phyloP scores from a whole-genome alignment of 2,888 invertebrate species.

The Augochlorella aurata region DNA sequence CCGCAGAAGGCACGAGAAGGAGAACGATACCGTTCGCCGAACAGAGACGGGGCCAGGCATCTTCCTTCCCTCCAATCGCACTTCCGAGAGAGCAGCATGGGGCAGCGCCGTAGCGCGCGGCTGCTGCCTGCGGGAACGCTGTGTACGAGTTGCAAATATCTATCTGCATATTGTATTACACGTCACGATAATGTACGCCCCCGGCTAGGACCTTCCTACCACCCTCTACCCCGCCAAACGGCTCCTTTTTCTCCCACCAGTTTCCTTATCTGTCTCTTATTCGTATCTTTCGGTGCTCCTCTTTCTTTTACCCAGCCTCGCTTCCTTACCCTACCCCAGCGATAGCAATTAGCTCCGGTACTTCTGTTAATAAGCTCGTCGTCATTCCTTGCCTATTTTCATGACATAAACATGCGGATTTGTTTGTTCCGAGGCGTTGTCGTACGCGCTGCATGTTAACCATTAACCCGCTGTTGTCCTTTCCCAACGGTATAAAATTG shows the following conservation, averaged over 20 bases:
- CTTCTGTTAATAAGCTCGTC: not conserved
- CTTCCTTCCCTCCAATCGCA: conserved; percentile 78
- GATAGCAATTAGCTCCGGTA: not conserved
- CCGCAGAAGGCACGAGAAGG: conserved; percentile 71
- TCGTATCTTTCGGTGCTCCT: conserved; percentile 3
- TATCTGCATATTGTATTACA: conserved; percentile 79
- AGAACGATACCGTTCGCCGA: conserved; percentile 31
- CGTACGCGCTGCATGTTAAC: not conserved
- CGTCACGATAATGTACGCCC: conserved; percentile 76
- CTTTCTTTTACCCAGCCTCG: not conserved
- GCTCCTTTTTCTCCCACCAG: not conserved
- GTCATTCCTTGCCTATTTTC: not conserved
- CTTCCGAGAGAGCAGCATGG: conserved; percentile 69
- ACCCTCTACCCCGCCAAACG: not conserved
- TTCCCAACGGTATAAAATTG: not conserved
- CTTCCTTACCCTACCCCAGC: not conserved
- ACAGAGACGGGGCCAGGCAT: conserved; percentile 68
- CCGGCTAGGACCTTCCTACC: conserved; percentile 34
- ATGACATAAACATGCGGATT: not conserved
- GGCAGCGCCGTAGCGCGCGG: conserved; percentile 63
- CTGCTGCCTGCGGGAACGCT: conserved; percentile 59
- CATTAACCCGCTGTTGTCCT: not conserved
- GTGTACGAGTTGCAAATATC: conserved; percentile 78
- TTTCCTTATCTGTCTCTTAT: not conserved
- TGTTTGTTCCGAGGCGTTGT: not conserved